Base-by-base conservation (phyloP, 2,888 invertebrate genomes). In the Erpobdella octoculata region DNA sequence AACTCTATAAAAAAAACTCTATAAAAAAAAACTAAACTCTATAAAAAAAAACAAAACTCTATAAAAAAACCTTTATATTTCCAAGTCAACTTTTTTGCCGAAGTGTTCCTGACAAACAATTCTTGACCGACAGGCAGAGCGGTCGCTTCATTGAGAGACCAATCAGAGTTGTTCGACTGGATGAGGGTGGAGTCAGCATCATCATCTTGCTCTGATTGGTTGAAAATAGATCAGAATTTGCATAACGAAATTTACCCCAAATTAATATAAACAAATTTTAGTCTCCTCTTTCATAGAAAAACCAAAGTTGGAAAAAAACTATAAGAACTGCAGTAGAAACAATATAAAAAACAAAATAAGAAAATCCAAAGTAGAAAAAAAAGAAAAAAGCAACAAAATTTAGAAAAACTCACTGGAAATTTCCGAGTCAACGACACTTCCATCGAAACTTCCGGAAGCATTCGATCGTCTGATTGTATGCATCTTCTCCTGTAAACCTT, bases 401-500 rank as follows among this genome's bases (percentile, higher is more conserved):
- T n/a, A n/a, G 21, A 46, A 46, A 21, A n/a, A 21, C 53, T 53
- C 53, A 53, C 53, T 53, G 53, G 28, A 53, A 53, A 53, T 1
- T 21, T 53, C 53, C 21, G 53, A 6, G 15, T 53, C 53, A 28
- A 25, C 28, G 53, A 28, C 28, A 9, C 53, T 53, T 15, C 25
- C 28, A 33, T 68, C 68, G 36, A 31, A 25, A 31, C 46, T 31
- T 28, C 35, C 25, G 25, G 38, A 38, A 12, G 28, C 21, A 9
- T 62, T 66, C 21, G 48, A 71, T 33, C n/a, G 35, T 18, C 61
- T 70, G n/a, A 41, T 66, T 37, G 18, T 25, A 31, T 61, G 48
- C 9, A 65, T 38, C 71, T 75, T 65, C 12, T 31, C 28, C 53
- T 69, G 53, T 35, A 75, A 62, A 37, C 68, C 71, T 2, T 71